These are phyloP conservation scores for Amblyjoppa proteus DNA, from an alignment of 2,888 invertebrate species.

Conservation along the genomic window DNA sequence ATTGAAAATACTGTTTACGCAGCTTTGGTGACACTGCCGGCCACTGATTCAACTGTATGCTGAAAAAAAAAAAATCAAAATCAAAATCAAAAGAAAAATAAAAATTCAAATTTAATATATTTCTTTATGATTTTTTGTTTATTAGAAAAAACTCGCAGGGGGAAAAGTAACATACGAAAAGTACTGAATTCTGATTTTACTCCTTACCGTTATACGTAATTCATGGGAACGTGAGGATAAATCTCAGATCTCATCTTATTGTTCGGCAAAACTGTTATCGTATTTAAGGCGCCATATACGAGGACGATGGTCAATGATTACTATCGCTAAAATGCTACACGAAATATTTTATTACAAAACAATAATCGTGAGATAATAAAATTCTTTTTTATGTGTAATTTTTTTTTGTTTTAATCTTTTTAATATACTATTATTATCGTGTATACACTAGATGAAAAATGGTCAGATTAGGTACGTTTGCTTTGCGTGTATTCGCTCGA, in stretches of 20 bases:
- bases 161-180: too few relatives aligned
- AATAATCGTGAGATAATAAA: constrained; percentile 22
- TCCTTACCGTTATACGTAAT: too few relatives aligned
- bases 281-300: too few relatives aligned
- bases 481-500: constrained; percentile 60
- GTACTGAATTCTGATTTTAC: too few relatives aligned
- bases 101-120: too few relatives aligned
- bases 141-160: too few relatives aligned
- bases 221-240: too few relatives aligned
- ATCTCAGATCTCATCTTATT: too few relatives aligned
- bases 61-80: not conserved
- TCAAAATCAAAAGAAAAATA: not conserved
- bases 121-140: too few relatives aligned
- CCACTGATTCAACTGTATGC: not conserved
- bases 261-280: too few relatives aligned
- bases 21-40: not conserved
- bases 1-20: constrained; percentile 1
- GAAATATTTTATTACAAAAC: constrained; percentile 8
- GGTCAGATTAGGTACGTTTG: constrained; percentile 62
- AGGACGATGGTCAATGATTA: too few relatives aligned
- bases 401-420: constrained; percentile 36
- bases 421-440: constrained; percentile 60
- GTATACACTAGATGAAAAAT: constrained; percentile 64
- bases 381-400: constrained; percentile 23
- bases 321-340: too few relatives aligned